These are phyloP conservation scores for Coendou prehensilis DNA, from an alignment of 2,797 vertebrate genomes.

Conservation along the genomic window DNA sequence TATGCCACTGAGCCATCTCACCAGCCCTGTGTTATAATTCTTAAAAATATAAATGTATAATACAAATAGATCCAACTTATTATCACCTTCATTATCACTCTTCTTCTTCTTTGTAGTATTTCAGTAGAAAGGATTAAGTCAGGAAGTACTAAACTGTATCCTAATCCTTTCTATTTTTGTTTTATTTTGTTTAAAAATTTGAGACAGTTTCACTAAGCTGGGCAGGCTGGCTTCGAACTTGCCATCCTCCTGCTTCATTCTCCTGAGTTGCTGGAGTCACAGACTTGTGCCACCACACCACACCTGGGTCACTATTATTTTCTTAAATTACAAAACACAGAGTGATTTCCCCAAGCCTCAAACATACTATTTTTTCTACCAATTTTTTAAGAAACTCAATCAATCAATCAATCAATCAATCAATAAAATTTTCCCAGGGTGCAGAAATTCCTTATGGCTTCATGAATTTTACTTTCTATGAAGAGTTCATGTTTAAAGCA, in stretches of 20 bases:
- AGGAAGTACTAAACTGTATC: neutral
- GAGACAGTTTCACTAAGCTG: neutral
- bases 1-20: too few species aligned
- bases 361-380: neutral
- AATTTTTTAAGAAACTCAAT: constrained; percentile 11
- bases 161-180: neutral
- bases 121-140: neutral
- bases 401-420: neutral
- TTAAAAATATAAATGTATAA: neutral
- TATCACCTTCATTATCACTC: neutral
- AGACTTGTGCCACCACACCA: neutral
- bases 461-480: constrained; percentile 27
- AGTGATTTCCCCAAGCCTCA: neutral
- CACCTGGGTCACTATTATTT: neutral
- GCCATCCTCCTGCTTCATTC: neutral
- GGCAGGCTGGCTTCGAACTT: neutral
- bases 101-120: neutral
- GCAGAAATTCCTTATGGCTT: neutral
- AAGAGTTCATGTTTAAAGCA: neutral
- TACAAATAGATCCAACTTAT: neutral
- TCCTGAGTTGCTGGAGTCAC: neutral
- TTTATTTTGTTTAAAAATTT: neutral
- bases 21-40: neutral
- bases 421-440: neutral
- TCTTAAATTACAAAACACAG: neutral